Evolutionary conservation across 2,113 vertebrate species (phyloP), one percentile per base, ranked within the genome.

Genomic region (Pelecanus crispus): DNA sequence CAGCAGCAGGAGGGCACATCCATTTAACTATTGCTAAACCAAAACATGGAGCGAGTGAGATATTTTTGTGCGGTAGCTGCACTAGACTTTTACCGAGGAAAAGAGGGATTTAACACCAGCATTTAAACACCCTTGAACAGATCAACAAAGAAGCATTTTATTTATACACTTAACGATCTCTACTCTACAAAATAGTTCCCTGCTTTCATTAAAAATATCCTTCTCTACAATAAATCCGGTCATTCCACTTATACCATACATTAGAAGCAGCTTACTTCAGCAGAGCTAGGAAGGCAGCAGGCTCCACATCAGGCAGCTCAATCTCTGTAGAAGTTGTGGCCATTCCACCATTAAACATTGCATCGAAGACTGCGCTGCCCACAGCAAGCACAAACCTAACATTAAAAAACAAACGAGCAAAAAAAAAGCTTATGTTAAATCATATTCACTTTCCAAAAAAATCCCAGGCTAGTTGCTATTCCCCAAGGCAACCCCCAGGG

Each of bases 341-440:
- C 99, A 99, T 99, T 12, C 99, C 99, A 3, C 99, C 99, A 36
- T 99, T 99, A 89, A 99, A 99, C 99, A 99, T 99, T 3, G 99
- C 99, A 86, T 99, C 99, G 28, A 99, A 99, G 86, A 99, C 99
- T 0, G 99, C 99, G 1, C 99, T 99, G 93, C 99, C 99, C 94
- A 99, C 99, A 1, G 99, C 99, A 95, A 99, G 97, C 96, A 99
- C 99, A 52, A 99, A 99, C 98, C 99, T 99, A 81, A 58, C 5
- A 9, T 53, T 28, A 17, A 80, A 16, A 91, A 77, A 83, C 34
- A 95, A 66, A 66, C 18, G 73, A 66, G 38, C 12, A 63, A 72
- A 61, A 52, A 66, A n/a, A 9, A 34, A 7, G 4, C 38, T 72
- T 13, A 32, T 2, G 20, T 75, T 81, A 86, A 95, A 50, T 7